Percentiles rank a stretch among this genome's conserved stretches.
Conservation (phyloP, 92 coral and sea anemone species). For the Pocillopora grandis region DNA sequence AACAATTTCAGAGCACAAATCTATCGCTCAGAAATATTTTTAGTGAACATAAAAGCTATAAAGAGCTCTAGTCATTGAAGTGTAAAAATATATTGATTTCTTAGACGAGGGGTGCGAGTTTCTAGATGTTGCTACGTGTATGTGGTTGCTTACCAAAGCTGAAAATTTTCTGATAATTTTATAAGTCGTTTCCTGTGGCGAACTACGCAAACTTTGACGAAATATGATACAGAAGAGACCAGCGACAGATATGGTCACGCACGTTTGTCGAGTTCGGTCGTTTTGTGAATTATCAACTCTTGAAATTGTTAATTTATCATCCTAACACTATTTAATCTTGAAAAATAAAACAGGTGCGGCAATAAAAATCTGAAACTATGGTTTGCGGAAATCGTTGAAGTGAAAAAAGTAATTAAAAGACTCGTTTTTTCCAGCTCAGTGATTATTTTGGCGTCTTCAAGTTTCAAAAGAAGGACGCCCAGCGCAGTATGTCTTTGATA, state of each 20-base stretch:
- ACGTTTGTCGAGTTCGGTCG: background rate
- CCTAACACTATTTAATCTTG: background rate
- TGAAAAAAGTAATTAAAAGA: background rate
- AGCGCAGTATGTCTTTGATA: constrained; percentile 24
- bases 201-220: background rate
- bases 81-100: constrained; percentile 20
- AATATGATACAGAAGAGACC: background rate
- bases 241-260: background rate
- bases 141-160: background rate
- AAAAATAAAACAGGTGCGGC: background rate
- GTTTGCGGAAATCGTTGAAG: constrained; percentile 5
- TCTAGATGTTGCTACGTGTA: constrained; percentile 20
- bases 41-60: background rate
- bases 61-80: background rate
- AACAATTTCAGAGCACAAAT: background rate
- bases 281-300: background rate
- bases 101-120: constrained; percentile 15
- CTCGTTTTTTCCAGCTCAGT: constrained; percentile 33
- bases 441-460: constrained; percentile 5
- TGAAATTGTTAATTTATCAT: background rate
- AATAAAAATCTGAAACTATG: background rate
- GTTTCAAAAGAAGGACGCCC: background rate
- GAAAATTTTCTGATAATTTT: background rate
- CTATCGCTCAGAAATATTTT: background rate
- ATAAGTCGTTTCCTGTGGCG: background rate